A percentile compares a stretch with the other conserved stretches of the same genome.
These are phyloP conservation scores for Hypanus sabinus DNA, from an alignment of 2,113 vertebrate genomes.

Conservation along the genomic window DNA sequence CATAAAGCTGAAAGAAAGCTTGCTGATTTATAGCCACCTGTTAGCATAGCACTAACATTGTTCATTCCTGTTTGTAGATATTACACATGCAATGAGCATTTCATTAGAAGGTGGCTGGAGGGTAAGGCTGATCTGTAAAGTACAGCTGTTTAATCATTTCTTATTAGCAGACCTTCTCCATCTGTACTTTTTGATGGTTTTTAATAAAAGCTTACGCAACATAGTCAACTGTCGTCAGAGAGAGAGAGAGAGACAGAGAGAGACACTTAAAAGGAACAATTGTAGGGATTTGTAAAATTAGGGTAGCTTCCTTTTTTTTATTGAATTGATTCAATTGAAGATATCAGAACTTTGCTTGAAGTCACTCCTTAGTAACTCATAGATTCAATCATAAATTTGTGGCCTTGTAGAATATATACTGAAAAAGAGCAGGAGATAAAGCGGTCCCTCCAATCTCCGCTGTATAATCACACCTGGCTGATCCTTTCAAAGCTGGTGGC, in stretches of 20 bases:
- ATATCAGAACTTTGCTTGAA: background rate
- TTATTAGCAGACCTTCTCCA: background rate
- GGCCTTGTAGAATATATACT: background rate
- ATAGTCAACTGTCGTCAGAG: constrained; percentile 9
- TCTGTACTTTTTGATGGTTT: constrained; percentile 4
- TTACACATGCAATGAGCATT: constrained; percentile 50
- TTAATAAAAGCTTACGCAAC: background rate
- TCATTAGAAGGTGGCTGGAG: constrained; percentile 60
- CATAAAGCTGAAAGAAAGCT: constrained; percentile 51
- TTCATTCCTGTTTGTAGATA: constrained; percentile 51
- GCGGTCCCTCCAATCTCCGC: too few species aligned
- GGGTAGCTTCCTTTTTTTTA: background rate
- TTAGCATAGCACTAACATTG: constrained; percentile 45
- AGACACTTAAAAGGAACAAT: background rate
- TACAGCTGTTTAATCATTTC: constrained; percentile 70
- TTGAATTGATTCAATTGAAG: background rate
- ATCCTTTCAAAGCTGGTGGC: too few species aligned
- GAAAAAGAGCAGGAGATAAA: background rate
- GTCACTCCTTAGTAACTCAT: background rate
- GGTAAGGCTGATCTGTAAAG: constrained; percentile 56
- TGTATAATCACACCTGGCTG: too few species aligned
- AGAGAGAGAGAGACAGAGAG: background rate
- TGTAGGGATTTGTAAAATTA: background rate
- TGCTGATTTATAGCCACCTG: constrained; percentile 58
- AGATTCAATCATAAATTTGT: background rate